Conservation (phyloP, 2,888 invertebrate species). For the Ormyrus nitidulus region DNA sequence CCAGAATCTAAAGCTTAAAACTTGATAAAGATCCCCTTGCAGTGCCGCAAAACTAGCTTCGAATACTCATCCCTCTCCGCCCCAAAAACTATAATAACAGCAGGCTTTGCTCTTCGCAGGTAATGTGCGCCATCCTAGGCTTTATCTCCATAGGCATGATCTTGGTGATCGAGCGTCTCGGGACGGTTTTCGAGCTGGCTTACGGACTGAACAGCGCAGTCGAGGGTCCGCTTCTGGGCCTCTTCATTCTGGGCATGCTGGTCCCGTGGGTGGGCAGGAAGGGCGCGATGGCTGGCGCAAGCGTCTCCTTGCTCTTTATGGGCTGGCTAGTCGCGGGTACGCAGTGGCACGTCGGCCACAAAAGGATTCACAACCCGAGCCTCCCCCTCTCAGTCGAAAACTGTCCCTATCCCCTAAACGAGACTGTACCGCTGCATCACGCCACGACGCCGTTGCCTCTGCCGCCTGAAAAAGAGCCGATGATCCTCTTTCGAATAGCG, state of each 20-base stretch:
- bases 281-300: slow-evolving; percentile 78
- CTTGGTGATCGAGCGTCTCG: slow-evolving; percentile 80
- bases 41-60: too few species aligned
- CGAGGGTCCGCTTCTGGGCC: slow-evolving; percentile 82
- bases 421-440: slow-evolving; percentile 48
- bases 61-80: too few species aligned
- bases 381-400: slow-evolving; percentile 62
- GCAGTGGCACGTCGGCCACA: slow-evolving; percentile 64
- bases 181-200: slow-evolving; percentile 81
- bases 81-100: too few species aligned
- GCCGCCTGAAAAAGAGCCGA: slow-evolving; percentile 64
- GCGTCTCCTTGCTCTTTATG: slow-evolving; percentile 63
- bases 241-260: slow-evolving; percentile 83
- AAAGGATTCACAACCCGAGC: slow-evolving; percentile 57
- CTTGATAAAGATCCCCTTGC: too few species aligned
- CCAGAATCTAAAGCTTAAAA: too few species aligned
- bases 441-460: slow-evolving; percentile 9
- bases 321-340: slow-evolving; percentile 67
- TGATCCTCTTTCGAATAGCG: slow-evolving; percentile 80
- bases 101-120: slow-evolving; percentile 66
- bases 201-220: slow-evolving; percentile 81
- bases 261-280: slow-evolving; percentile 78
- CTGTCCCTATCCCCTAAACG: slow-evolving; percentile 62
- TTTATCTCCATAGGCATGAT: slow-evolving; percentile 77
- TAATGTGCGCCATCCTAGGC: slow-evolving; percentile 77